Evolutionary conservation across 1,140 invertebrate genomes (phyloP).

Genomic region (Drosophila fuyamai): DNA sequence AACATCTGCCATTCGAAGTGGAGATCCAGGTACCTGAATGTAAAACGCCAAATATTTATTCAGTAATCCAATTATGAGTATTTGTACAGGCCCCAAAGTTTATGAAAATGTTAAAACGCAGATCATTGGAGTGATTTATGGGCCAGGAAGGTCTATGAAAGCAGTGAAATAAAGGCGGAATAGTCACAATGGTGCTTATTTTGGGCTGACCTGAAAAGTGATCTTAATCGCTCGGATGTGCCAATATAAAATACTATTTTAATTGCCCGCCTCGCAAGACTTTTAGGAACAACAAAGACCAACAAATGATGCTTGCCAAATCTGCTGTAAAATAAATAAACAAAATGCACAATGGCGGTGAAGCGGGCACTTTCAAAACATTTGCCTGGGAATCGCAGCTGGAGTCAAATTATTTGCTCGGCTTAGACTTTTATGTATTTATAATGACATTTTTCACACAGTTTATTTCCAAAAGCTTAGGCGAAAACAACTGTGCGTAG

Average conservation of each 20-base stretch:
- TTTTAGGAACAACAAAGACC: constrained; percentile 26
- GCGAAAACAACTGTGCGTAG: constrained; percentile 21
- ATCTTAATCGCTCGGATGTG: constrained; percentile 42
- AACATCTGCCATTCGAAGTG: constrained; percentile 22
- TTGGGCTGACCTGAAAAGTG: constrained; percentile 24
- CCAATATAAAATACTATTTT: constrained; percentile 67
- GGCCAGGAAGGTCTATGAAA: constrained; percentile 3
- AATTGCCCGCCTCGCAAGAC: constrained; percentile 47
- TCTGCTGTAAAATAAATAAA: constrained; percentile 46
- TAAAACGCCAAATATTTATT: constrained; percentile 21
- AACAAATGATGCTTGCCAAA: constrained; percentile 42
- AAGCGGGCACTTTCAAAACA: constrained; percentile 59
- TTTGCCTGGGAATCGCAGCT: constrained; percentile 49
- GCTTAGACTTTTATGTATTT: constrained; percentile 58
- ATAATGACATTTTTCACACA: constrained; percentile 74
- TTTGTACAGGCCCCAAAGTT: constrained; percentile 14
- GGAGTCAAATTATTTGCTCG: constrained; percentile 37
- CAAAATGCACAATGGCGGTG: constrained; percentile 48
- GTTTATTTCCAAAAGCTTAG: constrained; percentile 52
- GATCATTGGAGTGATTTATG: constrained; percentile 38
- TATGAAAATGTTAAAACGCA: constrained; percentile 49
- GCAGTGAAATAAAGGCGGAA: constrained; percentile 12
- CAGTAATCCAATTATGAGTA: constrained; percentile 29
- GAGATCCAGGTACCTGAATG: constrained; percentile 25
- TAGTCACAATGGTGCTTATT: constrained; percentile 39